Base-by-base conservation (phyloP, 2,113 vertebrate genomes). In the Tympanuchus pallidicinctus region DNA sequence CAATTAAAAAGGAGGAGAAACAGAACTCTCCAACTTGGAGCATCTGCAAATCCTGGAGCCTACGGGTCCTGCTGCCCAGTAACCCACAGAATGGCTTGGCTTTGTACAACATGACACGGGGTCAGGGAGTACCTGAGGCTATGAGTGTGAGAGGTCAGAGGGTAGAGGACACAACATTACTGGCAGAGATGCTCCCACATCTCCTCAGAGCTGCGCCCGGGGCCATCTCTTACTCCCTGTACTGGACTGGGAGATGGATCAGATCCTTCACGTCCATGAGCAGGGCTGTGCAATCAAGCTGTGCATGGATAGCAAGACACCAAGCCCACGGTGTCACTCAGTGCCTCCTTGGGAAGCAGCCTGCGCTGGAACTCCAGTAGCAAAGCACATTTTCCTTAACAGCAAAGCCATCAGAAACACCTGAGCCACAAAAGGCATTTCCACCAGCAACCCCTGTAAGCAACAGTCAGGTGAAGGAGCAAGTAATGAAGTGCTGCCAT, bases 151-250 rank as follows among this genome's bases (percentile, higher is more conserved):
- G 0, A 79, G 25, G 32, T 93, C 34, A 56, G 45, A 27, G 43
- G 43, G 72, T 6, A 73, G 38, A 38, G 24, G 12, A 34, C 0
- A 5, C 0, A 4, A 57, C 1, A 1, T 0, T 50, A 43, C 6
- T 36, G 74, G 54, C 59, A 87, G n/a, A 71, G 40, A 18, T 60
- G 20, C 28, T 82, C 40, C 61, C 70, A 18, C 13, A 11, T 32
- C 21, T 50, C 43, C 19, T 47, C 1, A 6, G 74, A 71, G 34
- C 28, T 59, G n/a, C 24, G 32, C 36, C 65, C 50, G 66, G 13
- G 27, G 72, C 1, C 36, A 66, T 8, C 3, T 2, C 27, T 38
- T 17, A n/a, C 25, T 19, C 4, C 21, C 56, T 20, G 13, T 10
- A 13, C 1, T 4, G 66, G 17, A 47, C 11, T 6, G 56, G 25